Percentiles rank a stretch among this genome's conserved stretches.
Evolutionary conservation across 35 echinoderm and acorn worm species (phyloP).

Genomic region (Heliocidaris tuberculata): DNA sequence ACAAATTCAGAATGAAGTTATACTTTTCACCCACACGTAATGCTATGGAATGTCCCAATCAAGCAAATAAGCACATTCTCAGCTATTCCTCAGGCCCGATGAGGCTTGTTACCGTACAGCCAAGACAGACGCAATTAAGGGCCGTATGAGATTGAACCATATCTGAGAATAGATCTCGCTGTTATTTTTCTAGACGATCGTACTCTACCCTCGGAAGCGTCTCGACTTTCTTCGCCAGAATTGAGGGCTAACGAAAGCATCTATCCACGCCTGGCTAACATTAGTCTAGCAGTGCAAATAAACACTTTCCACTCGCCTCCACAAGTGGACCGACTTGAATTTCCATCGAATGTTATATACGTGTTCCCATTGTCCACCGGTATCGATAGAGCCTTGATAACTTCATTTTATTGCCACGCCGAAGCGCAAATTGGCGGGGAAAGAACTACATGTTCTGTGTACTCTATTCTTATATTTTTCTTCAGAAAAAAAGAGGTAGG

Average conservation of each 20-base stretch:
- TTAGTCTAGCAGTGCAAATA: conserved; percentile 11
- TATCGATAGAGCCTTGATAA: background rate
- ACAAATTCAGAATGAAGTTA: background rate
- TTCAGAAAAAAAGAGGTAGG: no score
- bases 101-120: background rate
- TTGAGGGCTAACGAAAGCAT: background rate
- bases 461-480: background rate
- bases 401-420: background rate
- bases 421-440: background rate
- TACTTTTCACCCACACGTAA: background rate
- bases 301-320: background rate
- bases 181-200: background rate
- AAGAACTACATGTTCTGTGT: background rate
- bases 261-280: background rate
- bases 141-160: background rate
- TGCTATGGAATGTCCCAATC: background rate
- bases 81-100: background rate
- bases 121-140: background rate
- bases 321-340: background rate
- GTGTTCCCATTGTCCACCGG: background rate
- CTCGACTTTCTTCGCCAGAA: conserved; percentile 8
- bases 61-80: background rate
- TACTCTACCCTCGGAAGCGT: background rate
- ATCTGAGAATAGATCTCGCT: background rate
- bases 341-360: background rate